Evolutionary conservation across 2,113 vertebrate genomes (phyloP), one percentile per base, ranked within the genome.

Genomic region (Triplophysa dalaica): DNA sequence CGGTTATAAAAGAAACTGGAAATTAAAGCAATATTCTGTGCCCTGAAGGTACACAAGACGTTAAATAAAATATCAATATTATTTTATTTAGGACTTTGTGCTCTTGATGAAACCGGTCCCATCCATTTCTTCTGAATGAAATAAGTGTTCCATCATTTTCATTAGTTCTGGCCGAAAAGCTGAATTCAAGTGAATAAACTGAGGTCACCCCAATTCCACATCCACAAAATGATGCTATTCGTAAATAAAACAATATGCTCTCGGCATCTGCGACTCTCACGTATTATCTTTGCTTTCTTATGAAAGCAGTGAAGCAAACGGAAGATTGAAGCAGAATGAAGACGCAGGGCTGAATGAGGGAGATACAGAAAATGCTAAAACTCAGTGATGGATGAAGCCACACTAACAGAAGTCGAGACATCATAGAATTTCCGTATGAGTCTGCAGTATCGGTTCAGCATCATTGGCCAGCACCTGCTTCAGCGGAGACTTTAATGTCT

Each of bases 381-480:
- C 10, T 64, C 22, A 50, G 33, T 5, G 14, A 58, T 60, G 33
- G 13, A 19, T 73, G 14, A 13, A 64, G 33, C 16, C 13, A 52
- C 74, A 48, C n/a, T 17, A 58, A 9, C 26, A 43, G 21, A 52
- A 41, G n/a, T 70, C 16, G 14, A 24, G 50, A 54, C 50, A 4
- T 54, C 54, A 58, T 1, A n/a, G n/a, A 19, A 2, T 4, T 8
- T 17, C 22, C 7, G 54, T 45, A 50, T 70, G 24, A 43, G 52
- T 63, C 21, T 19, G 26, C 60, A 41, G n/a, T 58, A 62, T 66
- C 66, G 68, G 8, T 41, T 33, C 73, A 68, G 56, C 73, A 41
- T 45, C 74, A 69, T 11, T 48, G 33, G 45, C 38, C 29, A 67
- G 63, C 54, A 33, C 54, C 41, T 75, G 65, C 29, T 68, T 81